Evolutionary conservation across 2,113 vertebrate genomes (phyloP).

Genomic region (Rhinoderma darwinii): DNA sequence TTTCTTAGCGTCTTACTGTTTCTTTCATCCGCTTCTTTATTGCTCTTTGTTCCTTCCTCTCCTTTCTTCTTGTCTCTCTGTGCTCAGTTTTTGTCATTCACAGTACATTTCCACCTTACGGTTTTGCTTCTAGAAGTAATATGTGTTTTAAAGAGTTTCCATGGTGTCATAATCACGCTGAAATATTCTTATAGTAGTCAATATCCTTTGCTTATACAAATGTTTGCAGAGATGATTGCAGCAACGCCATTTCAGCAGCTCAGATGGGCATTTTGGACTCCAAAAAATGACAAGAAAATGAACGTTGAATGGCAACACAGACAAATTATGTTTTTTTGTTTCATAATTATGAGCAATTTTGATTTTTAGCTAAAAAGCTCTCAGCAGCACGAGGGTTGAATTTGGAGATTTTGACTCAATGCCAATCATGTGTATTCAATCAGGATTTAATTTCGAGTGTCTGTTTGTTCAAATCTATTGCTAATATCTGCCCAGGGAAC

Average conservation of each 20-base stretch:
- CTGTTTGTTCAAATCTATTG: neutral
- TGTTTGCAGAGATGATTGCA: slow-evolving; percentile 52
- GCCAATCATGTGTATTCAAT: slow-evolving; percentile 11
- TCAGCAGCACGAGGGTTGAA: neutral
- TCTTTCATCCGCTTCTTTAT: slow-evolving; percentile 23
- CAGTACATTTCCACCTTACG: slow-evolving; percentile 6
- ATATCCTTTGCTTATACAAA: slow-evolving; percentile 50
- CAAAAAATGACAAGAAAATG: slow-evolving; percentile 54
- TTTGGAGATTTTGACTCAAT: slow-evolving; percentile 15
- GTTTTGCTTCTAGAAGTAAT: slow-evolving; percentile 34
- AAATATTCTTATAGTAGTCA: slow-evolving; percentile 43
- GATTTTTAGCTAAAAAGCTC: slow-evolving; percentile 44
- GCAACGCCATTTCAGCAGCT: neutral
- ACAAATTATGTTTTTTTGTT: slow-evolving; percentile 43
- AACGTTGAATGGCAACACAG: slow-evolving; percentile 32
- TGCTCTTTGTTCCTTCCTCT: slow-evolving; percentile 19
- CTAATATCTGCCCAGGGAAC: neutral
- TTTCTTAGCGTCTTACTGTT: neutral
- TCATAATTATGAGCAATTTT: slow-evolving; percentile 51
- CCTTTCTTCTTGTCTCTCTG: slow-evolving; percentile 30
- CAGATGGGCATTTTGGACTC: slow-evolving; percentile 50
- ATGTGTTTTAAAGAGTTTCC: slow-evolving; percentile 36
- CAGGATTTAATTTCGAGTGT: neutral
- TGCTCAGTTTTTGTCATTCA: neutral
- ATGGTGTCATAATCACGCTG: slow-evolving; percentile 5